A percentile compares a stretch with the other conserved stretches of the same genome.
phyloP scores from a whole-genome alignment of 2,888 invertebrate species.

The Dermolepida albohirtum region DNA sequence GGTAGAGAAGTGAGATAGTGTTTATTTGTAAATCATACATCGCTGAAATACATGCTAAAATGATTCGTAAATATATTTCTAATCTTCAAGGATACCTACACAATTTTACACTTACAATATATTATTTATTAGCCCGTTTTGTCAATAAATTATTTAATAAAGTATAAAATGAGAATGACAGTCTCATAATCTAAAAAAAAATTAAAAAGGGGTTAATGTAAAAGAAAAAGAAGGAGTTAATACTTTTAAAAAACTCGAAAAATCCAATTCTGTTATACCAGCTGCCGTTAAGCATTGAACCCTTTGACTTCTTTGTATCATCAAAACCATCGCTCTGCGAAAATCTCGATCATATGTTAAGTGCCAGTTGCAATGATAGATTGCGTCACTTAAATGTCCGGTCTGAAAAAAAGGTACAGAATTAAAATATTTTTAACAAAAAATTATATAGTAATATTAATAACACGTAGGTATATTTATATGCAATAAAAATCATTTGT shows the following conservation, averaged over 20 bases:
- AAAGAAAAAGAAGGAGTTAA: neutral
- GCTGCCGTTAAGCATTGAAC: conserved; percentile 45
- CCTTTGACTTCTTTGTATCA: conserved; percentile 44
- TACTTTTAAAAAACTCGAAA: conserved; percentile 47
- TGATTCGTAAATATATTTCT: too few species aligned
- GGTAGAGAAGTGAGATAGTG: too few species aligned
- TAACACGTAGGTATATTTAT: too few species aligned
- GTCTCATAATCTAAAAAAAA: conserved; percentile 46
- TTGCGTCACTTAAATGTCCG: conserved; percentile 38
- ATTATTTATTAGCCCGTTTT: conserved; percentile 1
- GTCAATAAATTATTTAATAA: conserved; percentile 41
- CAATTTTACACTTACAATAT: too few species aligned
- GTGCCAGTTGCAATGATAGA: conserved; percentile 45
- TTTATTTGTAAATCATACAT: too few species aligned
- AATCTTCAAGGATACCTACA: too few species aligned
- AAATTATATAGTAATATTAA: too few species aligned
- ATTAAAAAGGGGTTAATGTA: neutral
- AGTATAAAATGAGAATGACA: conserved; percentile 50
- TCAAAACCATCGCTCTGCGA: conserved; percentile 43
- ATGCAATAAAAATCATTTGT: too few species aligned
- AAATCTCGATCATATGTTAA: conserved; percentile 37
- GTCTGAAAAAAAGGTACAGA: conserved; percentile 45
- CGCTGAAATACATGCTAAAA: too few species aligned
- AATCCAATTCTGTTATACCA: conserved; percentile 47
- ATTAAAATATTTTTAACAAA: too few species aligned